Base-by-base conservation (phyloP, 2,113 vertebrate genomes). In the Numida meleagris region DNA sequence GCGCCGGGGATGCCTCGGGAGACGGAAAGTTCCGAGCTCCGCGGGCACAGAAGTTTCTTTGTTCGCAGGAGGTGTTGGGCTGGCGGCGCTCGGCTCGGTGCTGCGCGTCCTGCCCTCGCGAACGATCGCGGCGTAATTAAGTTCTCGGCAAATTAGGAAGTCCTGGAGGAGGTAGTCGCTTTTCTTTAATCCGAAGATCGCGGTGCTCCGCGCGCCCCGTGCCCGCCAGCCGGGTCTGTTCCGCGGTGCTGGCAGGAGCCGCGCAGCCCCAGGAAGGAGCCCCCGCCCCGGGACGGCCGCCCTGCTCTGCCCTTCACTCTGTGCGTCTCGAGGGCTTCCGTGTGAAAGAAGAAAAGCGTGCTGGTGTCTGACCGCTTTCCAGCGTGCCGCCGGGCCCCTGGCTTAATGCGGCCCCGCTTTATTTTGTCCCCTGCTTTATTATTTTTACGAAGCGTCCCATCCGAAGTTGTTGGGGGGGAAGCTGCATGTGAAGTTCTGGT, bases 41-140 rank as follows among this genome's bases (percentile, higher is more conserved):
- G 90, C 78, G 21, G 65, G n/a, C 89, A 97, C 94, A 96, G 89
- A 96, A 97, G 95, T 97, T 96, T 96, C 97, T 97, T 97, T 97
- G 97, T 97, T 97, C 45, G 82, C 48, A 51, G 95, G 94, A 96
- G 94, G 93, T 95, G 86, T n/a, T 92, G 93, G 87, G 89, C 67
- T 95, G 90, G 51, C 87, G 82, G 76, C 48, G 80, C 34, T 76
- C 25, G 34, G 29, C 79, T 94, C 62, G 38, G 70, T 38, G 59
- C 79, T 51, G 24, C 66, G 92, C 79, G 67, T 75, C 79, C 51
- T 70, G 76, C 16, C 43, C 88, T 92, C 62, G 55, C 53, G 86
- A 87, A 33, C 31, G 17, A 62, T 91, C 88, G 74, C 68, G 91
- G 65, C 67, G 12, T 73, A 68, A 57, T 91, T 84, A 50, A 82